Base-by-base conservation (phyloP, 2,888 invertebrate genomes). In the Apamea monoglypha region DNA sequence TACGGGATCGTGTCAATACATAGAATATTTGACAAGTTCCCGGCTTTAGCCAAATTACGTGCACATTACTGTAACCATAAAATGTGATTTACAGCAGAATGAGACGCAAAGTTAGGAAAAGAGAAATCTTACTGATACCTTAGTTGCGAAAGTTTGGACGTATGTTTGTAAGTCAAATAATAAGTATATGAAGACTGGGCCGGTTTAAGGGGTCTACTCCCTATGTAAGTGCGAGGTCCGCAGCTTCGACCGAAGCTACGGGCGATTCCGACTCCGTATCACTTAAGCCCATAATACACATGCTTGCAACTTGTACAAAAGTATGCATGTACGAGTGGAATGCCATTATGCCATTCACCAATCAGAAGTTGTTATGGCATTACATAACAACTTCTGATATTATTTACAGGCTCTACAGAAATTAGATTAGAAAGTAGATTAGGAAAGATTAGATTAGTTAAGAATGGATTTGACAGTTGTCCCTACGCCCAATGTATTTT, bases 1-100 rank as follows among this genome's bases (percentile, higher is more conserved):
- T 90, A 85, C 72, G 69, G 71, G 80, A 80, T 79, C 76, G 76
- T 85, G 81, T 87, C 86, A 85, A 86, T 88, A 88, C 72, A 79
- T 50, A 64, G 61, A 80, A 78, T 81, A 87, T 84, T 88, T 81
- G 83, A 76, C 71, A 75, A 68, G 72, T 78, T 77, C 50, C 68
- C 12, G 40, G 29, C 36, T 68, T 77, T 59, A 56, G 66, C 78
- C 76, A 75, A 88, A 81, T 63, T 75, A 73, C 47, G 56, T 36
- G 64, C 56, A 67, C 16, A 74, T 67, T 82, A 74, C 63, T 64
- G 64, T 61, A 59, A 70, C 44, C 40, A 76, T 74, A 29, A 53
- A 40, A 72, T 69, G 47, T 76, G 50, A 85, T 70, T 81, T 56
- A 74, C 56, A 67, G 29, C 36, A n/a, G 16, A 53, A 29, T 16